phyloP scores from a whole-genome alignment of 2,797 vertebrate genomes.

The Babyrousa celebensis region DNA sequence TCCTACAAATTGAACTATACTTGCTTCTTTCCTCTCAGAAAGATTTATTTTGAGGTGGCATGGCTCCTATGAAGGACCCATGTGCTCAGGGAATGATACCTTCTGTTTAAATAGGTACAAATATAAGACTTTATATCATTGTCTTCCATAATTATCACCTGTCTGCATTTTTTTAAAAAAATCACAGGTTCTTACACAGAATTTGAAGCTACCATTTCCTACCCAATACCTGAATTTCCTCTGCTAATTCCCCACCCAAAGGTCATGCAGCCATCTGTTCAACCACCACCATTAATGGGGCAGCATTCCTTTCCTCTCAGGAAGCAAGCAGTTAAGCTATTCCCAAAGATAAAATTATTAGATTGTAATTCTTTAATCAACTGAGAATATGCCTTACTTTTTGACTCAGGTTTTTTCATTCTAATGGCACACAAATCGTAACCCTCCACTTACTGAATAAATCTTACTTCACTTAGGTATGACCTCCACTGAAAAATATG shows the following conservation, averaged over 20 bases:
- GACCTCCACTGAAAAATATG: background rate
- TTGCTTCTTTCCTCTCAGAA: slow-evolving; percentile 26
- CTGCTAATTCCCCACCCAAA: background rate
- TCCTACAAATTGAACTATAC: background rate
- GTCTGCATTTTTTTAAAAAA: slow-evolving; percentile 15
- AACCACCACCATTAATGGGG: background rate
- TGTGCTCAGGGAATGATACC: background rate
- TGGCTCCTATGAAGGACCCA: slow-evolving; percentile 24
- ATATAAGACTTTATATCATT: slow-evolving; percentile 24
- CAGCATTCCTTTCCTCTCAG: background rate
- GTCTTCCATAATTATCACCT: slow-evolving; percentile 6
- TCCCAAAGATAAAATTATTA: slow-evolving; percentile 22
- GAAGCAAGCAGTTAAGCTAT: background rate
- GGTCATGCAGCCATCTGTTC: background rate
- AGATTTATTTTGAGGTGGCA: slow-evolving; percentile 40
- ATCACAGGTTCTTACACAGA: background rate
- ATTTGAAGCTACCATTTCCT: background rate
- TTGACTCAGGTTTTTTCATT: slow-evolving; percentile 48
- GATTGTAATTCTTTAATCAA: background rate
- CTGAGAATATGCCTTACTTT: background rate
- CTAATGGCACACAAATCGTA: background rate
- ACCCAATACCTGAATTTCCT: background rate
- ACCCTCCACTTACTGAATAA: background rate
- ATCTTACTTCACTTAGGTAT: background rate
- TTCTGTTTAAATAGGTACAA: slow-evolving; percentile 27